phyloP scores from a whole-genome alignment of 2,113 vertebrate genomes.

The Chloropsis cyanopogon region DNA sequence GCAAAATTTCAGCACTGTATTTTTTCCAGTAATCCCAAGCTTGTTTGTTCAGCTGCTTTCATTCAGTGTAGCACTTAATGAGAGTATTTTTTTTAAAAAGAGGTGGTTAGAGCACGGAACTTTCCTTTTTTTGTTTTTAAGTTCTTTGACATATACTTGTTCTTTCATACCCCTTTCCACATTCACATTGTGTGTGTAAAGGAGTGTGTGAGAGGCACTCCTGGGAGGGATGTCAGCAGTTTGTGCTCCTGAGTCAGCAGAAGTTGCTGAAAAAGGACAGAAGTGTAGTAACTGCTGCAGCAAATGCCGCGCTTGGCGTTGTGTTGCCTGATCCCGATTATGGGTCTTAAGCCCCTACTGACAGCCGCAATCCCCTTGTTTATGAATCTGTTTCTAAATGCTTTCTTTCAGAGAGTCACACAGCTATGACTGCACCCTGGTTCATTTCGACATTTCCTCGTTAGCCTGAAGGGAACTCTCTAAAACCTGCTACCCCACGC shows the following conservation, averaged over 20 bases:
- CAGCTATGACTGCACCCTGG: neutral
- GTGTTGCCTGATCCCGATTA: neutral
- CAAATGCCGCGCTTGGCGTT: accelerated
- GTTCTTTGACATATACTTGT: neutral
- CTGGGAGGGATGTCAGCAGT: neutral
- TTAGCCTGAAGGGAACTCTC: neutral
- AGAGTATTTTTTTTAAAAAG: neutral
- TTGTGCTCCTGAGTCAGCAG: slow-evolving; percentile 33
- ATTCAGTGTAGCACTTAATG: neutral
- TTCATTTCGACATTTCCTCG: neutral
- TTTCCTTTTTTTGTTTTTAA: neutral
- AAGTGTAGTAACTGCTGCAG: neutral
- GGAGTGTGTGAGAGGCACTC: neutral
- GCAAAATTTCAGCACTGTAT: neutral
- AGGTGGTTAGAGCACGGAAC: neutral
- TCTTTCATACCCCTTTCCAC: neutral
- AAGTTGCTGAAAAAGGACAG: slow-evolving; percentile 6
- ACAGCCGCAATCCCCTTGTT: slow-evolving; percentile 35
- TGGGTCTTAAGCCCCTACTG: slow-evolving; percentile 34
- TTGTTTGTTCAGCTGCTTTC: slow-evolving; percentile 54
- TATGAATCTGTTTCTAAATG: slow-evolving; percentile 1
- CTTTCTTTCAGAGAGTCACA: neutral
- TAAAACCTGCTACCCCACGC: neutral
- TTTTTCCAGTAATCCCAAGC: slow-evolving; percentile 23
- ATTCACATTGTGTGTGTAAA: neutral